These are phyloP conservation scores for Spisula solida DNA, from an alignment of 2,888 invertebrate genomes.

Conservation along the genomic window DNA sequence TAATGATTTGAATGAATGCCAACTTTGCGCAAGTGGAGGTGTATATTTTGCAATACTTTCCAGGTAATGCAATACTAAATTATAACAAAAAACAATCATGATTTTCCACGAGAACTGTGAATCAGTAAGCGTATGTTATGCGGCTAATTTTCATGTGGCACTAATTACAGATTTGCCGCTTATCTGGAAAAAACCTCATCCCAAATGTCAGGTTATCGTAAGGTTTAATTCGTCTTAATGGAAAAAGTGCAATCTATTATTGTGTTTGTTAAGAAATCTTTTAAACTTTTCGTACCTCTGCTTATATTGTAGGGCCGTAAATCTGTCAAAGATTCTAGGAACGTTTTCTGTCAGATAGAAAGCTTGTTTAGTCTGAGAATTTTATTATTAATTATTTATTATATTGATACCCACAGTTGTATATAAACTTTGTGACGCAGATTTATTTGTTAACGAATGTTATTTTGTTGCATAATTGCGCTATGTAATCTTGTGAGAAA, in stretches of 20 bases:
- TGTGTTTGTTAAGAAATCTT: background rate
- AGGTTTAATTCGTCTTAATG: conserved; percentile 9
- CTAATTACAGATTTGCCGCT: background rate
- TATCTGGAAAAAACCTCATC: background rate
- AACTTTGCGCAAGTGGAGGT: background rate
- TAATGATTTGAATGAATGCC: conserved; percentile 12
- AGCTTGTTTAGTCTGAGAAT: conserved; percentile 9
- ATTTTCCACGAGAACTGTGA: background rate
- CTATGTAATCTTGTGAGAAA: too few relatives aligned
- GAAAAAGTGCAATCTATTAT: conserved; percentile 17
- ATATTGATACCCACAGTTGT: conserved; percentile 2
- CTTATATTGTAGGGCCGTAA: background rate
- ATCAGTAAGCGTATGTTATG: conserved; percentile 10
- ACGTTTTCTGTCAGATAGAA: conserved; percentile 2
- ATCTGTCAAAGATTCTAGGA: background rate
- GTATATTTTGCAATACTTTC: background rate
- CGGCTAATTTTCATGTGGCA: conserved; percentile 14
- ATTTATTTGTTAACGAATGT: too few relatives aligned
- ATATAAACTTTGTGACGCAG: background rate
- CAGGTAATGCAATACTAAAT: conserved; percentile 21
- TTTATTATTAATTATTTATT: conserved; percentile 7
- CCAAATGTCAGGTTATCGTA: conserved; percentile 3
- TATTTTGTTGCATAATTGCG: too few relatives aligned
- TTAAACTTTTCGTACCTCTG: background rate
- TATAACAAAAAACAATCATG: conserved; percentile 19